phyloP scores from a whole-genome alignment of 2,888 invertebrate genomes.

The Drosophila phalerata region DNA sequence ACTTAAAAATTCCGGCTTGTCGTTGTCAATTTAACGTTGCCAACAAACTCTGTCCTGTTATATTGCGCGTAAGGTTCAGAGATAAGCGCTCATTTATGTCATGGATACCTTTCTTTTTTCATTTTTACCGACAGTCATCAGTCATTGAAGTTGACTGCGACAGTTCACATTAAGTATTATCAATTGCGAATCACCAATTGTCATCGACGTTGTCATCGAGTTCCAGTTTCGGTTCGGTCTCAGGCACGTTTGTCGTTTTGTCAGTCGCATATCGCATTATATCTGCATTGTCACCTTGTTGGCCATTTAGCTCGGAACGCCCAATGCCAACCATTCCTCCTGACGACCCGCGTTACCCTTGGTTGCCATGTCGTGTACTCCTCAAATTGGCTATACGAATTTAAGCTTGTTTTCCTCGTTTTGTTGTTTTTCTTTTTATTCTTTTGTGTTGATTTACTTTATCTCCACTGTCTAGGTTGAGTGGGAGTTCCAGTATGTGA shows the following conservation, averaged over 20 bases:
- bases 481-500: not conserved
- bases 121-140: conserved; percentile 44
- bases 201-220: conserved; percentile 51
- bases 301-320: conserved; percentile 70
- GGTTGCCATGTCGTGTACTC: conserved; percentile 27
- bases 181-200: conserved; percentile 65
- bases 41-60: conserved; percentile 52
- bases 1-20: conserved; percentile 23
- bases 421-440: conserved; percentile 2
- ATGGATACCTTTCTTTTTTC: conserved; percentile 23
- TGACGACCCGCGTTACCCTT: not conserved
- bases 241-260: conserved; percentile 61
- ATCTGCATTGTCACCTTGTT: conserved; percentile 82
- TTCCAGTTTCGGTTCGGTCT: not conserved
- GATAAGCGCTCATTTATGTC: conserved; percentile 65
- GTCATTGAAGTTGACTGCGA: conserved; percentile 57
- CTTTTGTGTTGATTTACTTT: conserved; percentile 24
- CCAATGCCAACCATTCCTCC: conserved; percentile 28
- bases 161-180: conserved; percentile 62
- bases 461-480: not conserved
- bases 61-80: conserved; percentile 72
- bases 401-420: conserved; percentile 46
- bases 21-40: conserved; percentile 50
- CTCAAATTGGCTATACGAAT: conserved; percentile 38
- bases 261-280: conserved; percentile 73